Conservation (phyloP, 1,140 invertebrate species). For the Ooceraea biroi region DNA sequence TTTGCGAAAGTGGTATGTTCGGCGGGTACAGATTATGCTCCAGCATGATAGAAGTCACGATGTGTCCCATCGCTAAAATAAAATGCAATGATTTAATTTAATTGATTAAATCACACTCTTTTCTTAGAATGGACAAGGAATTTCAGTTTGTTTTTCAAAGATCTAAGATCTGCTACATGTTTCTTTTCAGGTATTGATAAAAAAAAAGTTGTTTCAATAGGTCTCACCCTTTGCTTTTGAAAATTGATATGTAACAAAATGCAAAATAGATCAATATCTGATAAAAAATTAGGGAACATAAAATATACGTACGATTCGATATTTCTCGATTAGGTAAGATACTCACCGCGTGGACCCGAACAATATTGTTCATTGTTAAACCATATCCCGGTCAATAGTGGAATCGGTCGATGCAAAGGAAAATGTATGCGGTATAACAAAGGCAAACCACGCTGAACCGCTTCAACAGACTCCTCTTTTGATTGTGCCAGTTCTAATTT, state of each 20-base stretch:
- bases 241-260: no score
- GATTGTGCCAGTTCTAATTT: slow-evolving; percentile 78
- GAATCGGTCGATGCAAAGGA: slow-evolving; percentile 79
- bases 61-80: slow-evolving; percentile 71
- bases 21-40: slow-evolving; percentile 81
- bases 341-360: slow-evolving; percentile 70
- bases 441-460: slow-evolving; percentile 69
- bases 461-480: slow-evolving; percentile 72
- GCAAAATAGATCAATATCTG: no score
- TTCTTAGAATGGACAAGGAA: background rate
- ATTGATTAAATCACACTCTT: background rate
- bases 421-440: slow-evolving; percentile 81
- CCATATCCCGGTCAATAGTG: slow-evolving; percentile 75
- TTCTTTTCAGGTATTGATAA: background rate
- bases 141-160: background rate
- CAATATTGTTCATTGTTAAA: slow-evolving; percentile 80
- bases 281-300: background rate
- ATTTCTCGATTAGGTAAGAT: background rate
- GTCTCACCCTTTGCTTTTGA: no score
- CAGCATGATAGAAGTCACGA: slow-evolving; percentile 79
- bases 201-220: background rate
- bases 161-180: background rate
- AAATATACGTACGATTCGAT: background rate
- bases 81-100: slow-evolving; percentile 20
- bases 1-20: slow-evolving; percentile 5